phyloP scores from a whole-genome alignment of 2,888 invertebrate species.

The Epinotia demarniana region DNA sequence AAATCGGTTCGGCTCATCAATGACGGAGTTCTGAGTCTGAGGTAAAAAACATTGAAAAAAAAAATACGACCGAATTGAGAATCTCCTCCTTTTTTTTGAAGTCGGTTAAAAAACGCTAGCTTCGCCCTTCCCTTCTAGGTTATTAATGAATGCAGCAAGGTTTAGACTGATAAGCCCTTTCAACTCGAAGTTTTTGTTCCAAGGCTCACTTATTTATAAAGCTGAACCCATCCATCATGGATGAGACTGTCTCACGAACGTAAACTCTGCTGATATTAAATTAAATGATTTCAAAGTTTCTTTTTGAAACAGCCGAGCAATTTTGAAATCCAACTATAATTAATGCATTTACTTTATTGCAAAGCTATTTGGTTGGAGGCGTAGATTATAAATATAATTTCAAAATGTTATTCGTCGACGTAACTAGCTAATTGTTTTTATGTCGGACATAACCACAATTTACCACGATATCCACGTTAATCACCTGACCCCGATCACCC shows the following conservation, averaged over 20 bases:
- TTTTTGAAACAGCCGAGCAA: slow-evolving; percentile 6
- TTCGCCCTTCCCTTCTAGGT: not conserved
- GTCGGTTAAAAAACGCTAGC: no score
- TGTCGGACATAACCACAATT: no score
- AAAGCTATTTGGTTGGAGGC: not conserved
- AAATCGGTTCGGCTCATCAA: no score
- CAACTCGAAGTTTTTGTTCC: slow-evolving; percentile 17
- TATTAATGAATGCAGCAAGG: slow-evolving; percentile 7
- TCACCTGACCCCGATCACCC: no score
- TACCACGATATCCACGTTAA: no score
- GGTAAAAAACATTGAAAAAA: no score
- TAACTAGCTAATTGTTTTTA: not conserved
- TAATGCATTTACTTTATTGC: slow-evolving; percentile 6
- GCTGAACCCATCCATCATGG: slow-evolving; percentile 19
- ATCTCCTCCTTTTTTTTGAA: no score
- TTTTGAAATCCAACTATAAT: slow-evolving; percentile 13
- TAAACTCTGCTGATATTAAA: slow-evolving; percentile 30
- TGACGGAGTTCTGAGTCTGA: no score
- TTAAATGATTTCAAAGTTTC: slow-evolving; percentile 34
- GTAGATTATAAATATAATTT: not conserved
- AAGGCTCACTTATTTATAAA: slow-evolving; percentile 15
- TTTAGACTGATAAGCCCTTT: not conserved
- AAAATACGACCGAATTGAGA: no score
- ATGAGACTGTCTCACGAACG: slow-evolving; percentile 19
- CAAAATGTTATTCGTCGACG: not conserved